These are phyloP conservation scores for Chionodraco myersi DNA, from an alignment of 2,113 vertebrate genomes.

Conservation along the genomic window DNA sequence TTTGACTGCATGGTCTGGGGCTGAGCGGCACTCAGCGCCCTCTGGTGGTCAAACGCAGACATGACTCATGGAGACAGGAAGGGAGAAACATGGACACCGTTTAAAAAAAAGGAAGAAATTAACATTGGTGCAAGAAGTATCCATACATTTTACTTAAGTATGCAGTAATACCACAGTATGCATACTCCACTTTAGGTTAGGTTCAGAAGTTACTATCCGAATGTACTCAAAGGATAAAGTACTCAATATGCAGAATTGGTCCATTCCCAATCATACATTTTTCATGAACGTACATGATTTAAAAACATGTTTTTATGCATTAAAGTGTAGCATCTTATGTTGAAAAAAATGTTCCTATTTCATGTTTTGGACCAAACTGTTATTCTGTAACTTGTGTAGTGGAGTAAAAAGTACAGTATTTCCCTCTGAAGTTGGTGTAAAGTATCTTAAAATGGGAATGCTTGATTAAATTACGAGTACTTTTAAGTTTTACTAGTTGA, in stretches of 20 bases:
- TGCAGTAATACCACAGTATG: too few species aligned
- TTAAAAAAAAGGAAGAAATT: too few species aligned
- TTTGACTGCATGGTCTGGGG: not conserved
- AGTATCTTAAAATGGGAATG: not conserved
- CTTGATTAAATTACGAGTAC: not conserved
- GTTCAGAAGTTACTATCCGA: not conserved
- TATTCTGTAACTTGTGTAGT: not conserved
- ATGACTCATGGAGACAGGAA: not conserved
- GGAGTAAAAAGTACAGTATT: not conserved
- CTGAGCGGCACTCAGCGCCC: constrained; percentile 16
- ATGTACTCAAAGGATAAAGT: not conserved
- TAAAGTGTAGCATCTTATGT: not conserved
- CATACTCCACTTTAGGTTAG: too few species aligned
- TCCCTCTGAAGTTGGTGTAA: not conserved
- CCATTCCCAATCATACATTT: not conserved
- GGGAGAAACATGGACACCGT: not conserved
- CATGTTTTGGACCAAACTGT: not conserved
- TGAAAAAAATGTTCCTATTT: not conserved
- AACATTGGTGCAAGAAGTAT: too few species aligned
- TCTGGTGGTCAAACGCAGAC: not conserved
- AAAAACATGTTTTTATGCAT: not conserved
- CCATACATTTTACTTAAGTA: not conserved
- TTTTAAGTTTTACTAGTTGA: not conserved
- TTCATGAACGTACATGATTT: not conserved
- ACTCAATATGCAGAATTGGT: not conserved